A percentile compares a stretch with the other conserved stretches of the same genome.
Conservation (phyloP, 2,797 vertebrate species). For the Spea hammondii region DNA sequence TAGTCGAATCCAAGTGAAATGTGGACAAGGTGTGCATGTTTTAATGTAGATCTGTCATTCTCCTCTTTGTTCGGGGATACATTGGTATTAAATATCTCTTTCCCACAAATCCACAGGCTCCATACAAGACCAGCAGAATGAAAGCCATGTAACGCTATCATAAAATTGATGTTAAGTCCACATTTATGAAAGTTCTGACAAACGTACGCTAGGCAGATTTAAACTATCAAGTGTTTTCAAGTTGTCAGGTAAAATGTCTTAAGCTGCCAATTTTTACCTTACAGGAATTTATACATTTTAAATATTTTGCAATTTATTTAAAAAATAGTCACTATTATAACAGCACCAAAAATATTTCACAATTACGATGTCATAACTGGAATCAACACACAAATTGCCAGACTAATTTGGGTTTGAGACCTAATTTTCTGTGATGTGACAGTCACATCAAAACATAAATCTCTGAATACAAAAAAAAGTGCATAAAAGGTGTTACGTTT, state of each 20-base stretch:
- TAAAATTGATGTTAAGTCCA: slow-evolving; percentile 87
- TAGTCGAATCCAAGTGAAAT: slow-evolving; percentile 60
- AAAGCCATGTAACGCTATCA: slow-evolving; percentile 78
- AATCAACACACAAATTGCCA: too few species aligned
- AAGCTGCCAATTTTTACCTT: slow-evolving; percentile 38
- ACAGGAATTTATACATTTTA: not conserved
- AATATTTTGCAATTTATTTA: too few species aligned
- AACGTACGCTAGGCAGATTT: slow-evolving; percentile 73
- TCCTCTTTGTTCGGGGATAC: slow-evolving; percentile 81
- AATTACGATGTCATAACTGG: too few species aligned
- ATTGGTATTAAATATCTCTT: slow-evolving; percentile 87
- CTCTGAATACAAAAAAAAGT: too few species aligned
- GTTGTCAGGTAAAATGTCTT: slow-evolving; percentile 15
- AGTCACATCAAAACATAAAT: too few species aligned
- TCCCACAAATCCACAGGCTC: slow-evolving; percentile 84
- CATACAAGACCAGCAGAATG: slow-evolving; percentile 65
- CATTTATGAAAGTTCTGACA: slow-evolving; percentile 76
- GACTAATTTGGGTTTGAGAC: too few species aligned
- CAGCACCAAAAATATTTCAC: too few species aligned
- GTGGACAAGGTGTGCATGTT: slow-evolving; percentile 63
- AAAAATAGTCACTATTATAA: too few species aligned
- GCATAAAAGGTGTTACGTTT: too few species aligned
- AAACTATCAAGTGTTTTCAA: slow-evolving; percentile 67
- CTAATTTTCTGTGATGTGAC: too few species aligned
- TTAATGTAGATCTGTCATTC: slow-evolving; percentile 85